These are phyloP conservation scores for Drosophila ogumai DNA, from an alignment of 1,140 invertebrate species.

Conservation along the genomic window DNA sequence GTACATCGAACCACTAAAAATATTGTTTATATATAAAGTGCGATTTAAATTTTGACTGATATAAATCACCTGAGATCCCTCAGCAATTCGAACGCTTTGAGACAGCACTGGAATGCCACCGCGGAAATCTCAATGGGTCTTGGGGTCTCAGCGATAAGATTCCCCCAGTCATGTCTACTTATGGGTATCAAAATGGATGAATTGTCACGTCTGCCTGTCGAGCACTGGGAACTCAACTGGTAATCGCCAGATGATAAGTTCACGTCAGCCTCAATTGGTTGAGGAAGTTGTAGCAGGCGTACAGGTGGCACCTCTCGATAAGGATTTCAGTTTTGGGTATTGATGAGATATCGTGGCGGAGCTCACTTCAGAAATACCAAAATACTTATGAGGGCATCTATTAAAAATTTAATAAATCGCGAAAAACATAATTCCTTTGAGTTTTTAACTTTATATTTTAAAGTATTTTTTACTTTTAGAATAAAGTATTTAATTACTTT, in stretches of 20 bases:
- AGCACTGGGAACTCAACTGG: slow-evolving; percentile 28
- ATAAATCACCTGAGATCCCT: slow-evolving; percentile 27
- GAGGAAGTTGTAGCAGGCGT: slow-evolving; percentile 45
- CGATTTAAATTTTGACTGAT: slow-evolving; percentile 16
- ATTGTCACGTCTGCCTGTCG: slow-evolving; percentile 47
- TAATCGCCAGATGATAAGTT: slow-evolving; percentile 42
- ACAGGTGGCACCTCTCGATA: slow-evolving; percentile 43
- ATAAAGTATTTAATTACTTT: background rate
- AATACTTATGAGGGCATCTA: slow-evolving; percentile 9
- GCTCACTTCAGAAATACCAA: slow-evolving; percentile 9
- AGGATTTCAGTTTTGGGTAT: slow-evolving; percentile 10
- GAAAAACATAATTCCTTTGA: background rate
- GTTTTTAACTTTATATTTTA: background rate
- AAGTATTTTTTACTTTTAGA: background rate
- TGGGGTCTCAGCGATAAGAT: slow-evolving; percentile 33
- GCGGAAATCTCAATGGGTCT: slow-evolving; percentile 34
- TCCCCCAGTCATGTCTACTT: slow-evolving; percentile 39
- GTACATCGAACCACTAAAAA: background rate
- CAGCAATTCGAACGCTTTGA: slow-evolving; percentile 18
- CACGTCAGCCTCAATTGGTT: slow-evolving; percentile 40
- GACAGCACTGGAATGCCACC: slow-evolving; percentile 20
- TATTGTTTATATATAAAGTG: slow-evolving; percentile 7
- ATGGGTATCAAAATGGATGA: slow-evolving; percentile 39
- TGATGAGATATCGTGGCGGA: slow-evolving; percentile 13
- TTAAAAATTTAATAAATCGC: background rate